These are phyloP conservation scores for Trachelus stipa DNA, from an alignment of 2,888 invertebrate species.

Conservation along the genomic window DNA sequence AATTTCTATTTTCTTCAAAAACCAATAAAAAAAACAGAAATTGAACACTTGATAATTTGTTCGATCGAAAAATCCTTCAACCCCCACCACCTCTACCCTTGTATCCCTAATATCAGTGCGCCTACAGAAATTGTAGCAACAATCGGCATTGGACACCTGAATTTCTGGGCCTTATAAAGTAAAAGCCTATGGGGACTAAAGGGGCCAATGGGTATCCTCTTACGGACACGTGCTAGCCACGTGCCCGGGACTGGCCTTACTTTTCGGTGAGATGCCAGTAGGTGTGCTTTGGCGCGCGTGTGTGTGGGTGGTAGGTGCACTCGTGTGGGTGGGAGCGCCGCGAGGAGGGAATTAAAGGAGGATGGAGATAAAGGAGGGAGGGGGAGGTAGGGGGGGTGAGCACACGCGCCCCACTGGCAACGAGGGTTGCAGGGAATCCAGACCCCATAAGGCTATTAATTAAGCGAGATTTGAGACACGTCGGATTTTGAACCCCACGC, in stretches of 20 bases:
- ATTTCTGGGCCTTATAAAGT: no score
- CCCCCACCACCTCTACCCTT: neutral
- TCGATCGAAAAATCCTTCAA: no score
- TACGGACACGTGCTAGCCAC: conserved; percentile 65
- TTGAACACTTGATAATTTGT: no score
- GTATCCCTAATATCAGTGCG: no score
- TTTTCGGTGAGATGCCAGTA: conserved; percentile 8
- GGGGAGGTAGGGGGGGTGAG: neutral
- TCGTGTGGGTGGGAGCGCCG: no score
- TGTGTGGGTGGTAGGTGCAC: conserved; percentile 1
- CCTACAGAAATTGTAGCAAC: no score
- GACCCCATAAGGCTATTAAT: conserved; percentile 59
- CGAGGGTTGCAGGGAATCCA: no score
- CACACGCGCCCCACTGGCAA: neutral
- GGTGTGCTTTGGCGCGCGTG: no score
- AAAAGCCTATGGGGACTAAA: neutral
- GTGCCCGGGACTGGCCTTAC: conserved; percentile 54
- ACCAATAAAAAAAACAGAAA: no score
- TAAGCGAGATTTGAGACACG: conserved; percentile 61
- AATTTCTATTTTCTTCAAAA: no score
- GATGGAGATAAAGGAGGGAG: neutral
- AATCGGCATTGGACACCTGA: no score
- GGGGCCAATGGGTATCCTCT: conserved; percentile 62
- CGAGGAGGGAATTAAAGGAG: no score
- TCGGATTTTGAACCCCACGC: conserved; percentile 49